phyloP scores from a whole-genome alignment of 2,113 vertebrate species.

The Hepsetus odoe region DNA sequence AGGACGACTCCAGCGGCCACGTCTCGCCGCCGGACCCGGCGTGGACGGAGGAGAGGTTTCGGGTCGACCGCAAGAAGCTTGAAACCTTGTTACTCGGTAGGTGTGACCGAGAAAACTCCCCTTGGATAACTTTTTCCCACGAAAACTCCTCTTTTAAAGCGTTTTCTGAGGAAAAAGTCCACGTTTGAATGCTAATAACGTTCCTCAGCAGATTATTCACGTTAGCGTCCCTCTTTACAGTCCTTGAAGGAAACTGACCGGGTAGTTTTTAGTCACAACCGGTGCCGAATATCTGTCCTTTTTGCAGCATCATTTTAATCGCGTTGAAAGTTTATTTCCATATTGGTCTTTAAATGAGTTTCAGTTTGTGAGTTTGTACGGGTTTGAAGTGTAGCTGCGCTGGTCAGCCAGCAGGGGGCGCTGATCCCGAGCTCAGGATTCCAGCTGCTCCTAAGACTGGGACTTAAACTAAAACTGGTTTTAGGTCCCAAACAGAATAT shows the following conservation, averaged over 20 bases:
- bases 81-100: constrained; percentile 96
- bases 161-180: neutral
- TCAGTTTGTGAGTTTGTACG: neutral
- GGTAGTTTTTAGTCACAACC: neutral
- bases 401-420: constrained; percentile 53
- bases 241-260: neutral
- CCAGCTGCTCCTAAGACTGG: too few relatives aligned
- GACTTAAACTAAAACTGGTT: too few relatives aligned
- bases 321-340: neutral
- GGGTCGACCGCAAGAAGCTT: constrained; percentile 96
- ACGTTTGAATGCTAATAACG: neutral
- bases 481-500: too few relatives aligned
- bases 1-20: constrained; percentile 84
- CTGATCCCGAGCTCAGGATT: constrained; percentile 8
- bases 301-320: neutral
- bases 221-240: neutral
- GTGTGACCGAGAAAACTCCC: neutral
- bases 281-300: neutral
- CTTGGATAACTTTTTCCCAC: too few relatives aligned
- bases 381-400: neutral
- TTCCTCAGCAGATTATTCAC: neutral
- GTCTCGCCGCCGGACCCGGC: constrained; percentile 82
- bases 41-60: constrained; percentile 96
- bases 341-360: neutral
- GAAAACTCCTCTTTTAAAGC: neutral